These are phyloP conservation scores for Tauraco erythrolophus DNA, from an alignment of 2,113 vertebrate genomes.

Conservation along the genomic window DNA sequence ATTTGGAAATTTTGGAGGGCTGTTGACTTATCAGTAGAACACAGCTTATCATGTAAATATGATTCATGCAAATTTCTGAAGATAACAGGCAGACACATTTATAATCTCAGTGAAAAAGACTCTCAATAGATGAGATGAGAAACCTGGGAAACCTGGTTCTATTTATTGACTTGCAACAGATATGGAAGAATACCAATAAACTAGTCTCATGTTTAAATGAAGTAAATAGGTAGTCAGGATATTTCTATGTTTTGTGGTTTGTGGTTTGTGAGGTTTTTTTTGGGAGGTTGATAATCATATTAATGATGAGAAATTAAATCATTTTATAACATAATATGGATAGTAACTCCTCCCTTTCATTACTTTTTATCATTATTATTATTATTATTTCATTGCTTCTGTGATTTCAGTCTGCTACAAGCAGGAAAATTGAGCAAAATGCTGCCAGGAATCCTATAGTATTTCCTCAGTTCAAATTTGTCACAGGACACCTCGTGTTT, in stretches of 20 bases:
- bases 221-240: not conserved
- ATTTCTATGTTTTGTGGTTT: not conserved
- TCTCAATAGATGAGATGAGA: slow-evolving; percentile 29
- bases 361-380: not conserved
- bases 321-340: not conserved
- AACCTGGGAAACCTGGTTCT: slow-evolving; percentile 1
- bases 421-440: not conserved
- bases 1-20: slow-evolving; percentile 56
- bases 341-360: rapidly evolving
- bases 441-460: not conserved
- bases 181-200: slow-evolving; percentile 25
- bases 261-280: not conserved
- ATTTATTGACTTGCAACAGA: not conserved
- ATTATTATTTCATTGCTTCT: not conserved
- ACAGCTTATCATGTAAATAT: slow-evolving; percentile 69
- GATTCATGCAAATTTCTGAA: slow-evolving; percentile 67
- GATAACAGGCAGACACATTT: slow-evolving; percentile 53
- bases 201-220: not conserved
- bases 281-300: not conserved
- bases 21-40: slow-evolving; percentile 66
- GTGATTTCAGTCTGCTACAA: not conserved
- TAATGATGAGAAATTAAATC: not conserved
- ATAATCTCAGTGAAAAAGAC: slow-evolving; percentile 30
- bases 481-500: not conserved
- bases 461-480: not conserved